phyloP scores from a whole-genome alignment of 2,797 vertebrate genomes.

The Clangula hyemalis region DNA sequence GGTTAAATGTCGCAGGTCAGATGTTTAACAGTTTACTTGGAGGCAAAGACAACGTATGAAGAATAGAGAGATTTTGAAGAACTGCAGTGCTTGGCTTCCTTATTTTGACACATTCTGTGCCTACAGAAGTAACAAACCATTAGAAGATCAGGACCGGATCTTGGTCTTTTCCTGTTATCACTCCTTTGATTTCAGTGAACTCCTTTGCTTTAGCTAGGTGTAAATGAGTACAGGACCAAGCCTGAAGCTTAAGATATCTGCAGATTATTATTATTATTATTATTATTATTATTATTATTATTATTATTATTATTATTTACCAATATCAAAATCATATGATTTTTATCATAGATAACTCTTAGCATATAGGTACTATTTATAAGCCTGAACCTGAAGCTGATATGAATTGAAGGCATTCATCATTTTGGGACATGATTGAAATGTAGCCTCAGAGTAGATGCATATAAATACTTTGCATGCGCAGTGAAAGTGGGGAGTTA shows the following conservation, averaged over 20 bases:
- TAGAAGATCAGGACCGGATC: neutral
- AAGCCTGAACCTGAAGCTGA: neutral
- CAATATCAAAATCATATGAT: neutral
- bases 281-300: neutral
- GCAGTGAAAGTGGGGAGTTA: neutral
- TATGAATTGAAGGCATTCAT: neutral
- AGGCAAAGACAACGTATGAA: neutral
- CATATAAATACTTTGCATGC: neutral
- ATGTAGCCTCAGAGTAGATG: neutral
- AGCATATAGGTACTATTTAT: neutral
- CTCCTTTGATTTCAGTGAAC: neutral
- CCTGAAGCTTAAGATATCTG: neutral
- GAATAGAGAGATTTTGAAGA: neutral
- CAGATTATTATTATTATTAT: neutral
- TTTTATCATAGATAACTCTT: neutral
- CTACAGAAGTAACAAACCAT: neutral
- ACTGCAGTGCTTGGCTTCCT: neutral
- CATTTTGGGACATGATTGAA: neutral
- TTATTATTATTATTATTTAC: neutral
- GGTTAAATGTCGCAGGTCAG: neutral
- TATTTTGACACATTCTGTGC: neutral
- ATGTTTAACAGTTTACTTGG: neutral
- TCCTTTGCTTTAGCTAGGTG: neutral
- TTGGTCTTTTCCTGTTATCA: neutral
- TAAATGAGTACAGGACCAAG: neutral